phyloP scores from a whole-genome alignment of 2,888 invertebrate genomes.

The Drosophila demipolita region DNA sequence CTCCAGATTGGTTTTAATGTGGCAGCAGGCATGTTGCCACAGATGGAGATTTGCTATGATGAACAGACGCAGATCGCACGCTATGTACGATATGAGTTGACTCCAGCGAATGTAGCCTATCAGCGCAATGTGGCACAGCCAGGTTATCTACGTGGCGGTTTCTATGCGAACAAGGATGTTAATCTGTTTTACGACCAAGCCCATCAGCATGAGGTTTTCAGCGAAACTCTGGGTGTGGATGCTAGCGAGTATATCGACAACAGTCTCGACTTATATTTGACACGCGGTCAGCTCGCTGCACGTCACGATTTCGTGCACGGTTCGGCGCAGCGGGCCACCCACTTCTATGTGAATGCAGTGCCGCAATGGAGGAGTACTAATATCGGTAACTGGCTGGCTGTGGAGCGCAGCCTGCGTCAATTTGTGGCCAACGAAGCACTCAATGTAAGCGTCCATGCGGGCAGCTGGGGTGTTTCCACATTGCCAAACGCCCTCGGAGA shows the following conservation, averaged over 20 bases:
- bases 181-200: constrained; percentile 80
- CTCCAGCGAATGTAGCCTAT: constrained; percentile 83
- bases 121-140: constrained; percentile 84
- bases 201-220: constrained; percentile 82
- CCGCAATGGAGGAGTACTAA: constrained; percentile 87
- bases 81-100: constrained; percentile 84
- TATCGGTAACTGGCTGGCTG: constrained; percentile 86
- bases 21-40: constrained; percentile 75
- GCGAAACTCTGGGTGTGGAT: constrained; percentile 76
- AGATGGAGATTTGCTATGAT: constrained; percentile 85
- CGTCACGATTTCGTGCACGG: constrained; percentile 86
- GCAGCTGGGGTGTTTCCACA: constrained; percentile 86
- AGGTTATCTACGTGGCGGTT: constrained; percentile 77
- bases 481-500: constrained; percentile 85
- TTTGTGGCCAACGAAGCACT: constrained; percentile 82
- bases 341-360: constrained; percentile 86
- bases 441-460: constrained; percentile 86
- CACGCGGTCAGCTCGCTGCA: constrained; percentile 86
- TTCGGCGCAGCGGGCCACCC: constrained; percentile 86
- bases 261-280: constrained; percentile 68
- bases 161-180: constrained; percentile 82
- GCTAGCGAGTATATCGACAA: constrained; percentile 65
- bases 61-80: constrained; percentile 81
- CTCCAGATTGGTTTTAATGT: constrained; percentile 84
- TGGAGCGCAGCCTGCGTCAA: constrained; percentile 85